A percentile compares a stretch with the other conserved stretches of the same genome.
phyloP scores from a whole-genome alignment of 2,797 vertebrate species.

The Jordanella pulchra region DNA sequence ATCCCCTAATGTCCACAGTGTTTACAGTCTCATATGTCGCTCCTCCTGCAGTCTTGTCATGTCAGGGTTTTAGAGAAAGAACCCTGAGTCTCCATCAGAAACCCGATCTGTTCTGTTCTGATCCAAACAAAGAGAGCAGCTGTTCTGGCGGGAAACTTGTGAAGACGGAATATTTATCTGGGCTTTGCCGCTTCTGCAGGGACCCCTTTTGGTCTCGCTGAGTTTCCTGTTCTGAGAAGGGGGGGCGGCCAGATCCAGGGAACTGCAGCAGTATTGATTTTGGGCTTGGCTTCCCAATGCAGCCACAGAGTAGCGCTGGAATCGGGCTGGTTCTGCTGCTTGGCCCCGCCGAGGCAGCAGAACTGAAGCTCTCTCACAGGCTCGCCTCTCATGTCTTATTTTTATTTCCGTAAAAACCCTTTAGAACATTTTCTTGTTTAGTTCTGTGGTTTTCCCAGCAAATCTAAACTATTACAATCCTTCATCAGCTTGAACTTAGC shows the following conservation, averaged over 20 bases:
- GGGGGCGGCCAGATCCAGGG: conserved; percentile 30
- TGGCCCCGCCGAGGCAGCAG: conserved; percentile 26
- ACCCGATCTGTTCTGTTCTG: background rate
- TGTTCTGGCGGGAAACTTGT: conserved; percentile 33
- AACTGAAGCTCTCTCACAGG: conserved; percentile 43
- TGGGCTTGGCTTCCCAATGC: conserved; percentile 63
- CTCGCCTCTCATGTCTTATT: conserved; percentile 18
- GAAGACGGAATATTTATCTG: conserved; percentile 51
- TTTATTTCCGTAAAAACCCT: background rate
- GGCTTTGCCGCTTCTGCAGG: conserved; percentile 12
- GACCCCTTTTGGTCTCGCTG: conserved; percentile 17
- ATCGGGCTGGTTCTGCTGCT: conserved; percentile 45
- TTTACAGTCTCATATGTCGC: conserved; percentile 49
- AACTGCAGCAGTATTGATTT: conserved; percentile 74
- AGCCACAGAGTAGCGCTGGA: conserved; percentile 39
- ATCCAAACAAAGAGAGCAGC: conserved; percentile 14
- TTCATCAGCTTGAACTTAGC: background rate
- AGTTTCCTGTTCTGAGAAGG: conserved; percentile 30
- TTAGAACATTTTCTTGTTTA: background rate
- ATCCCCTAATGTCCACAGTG: conserved; percentile 13
- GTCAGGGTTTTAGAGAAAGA: conserved; percentile 18
- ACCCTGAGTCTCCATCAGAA: conserved; percentile 17
- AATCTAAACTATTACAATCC: background rate
- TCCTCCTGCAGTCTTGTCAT: conserved; percentile 25
- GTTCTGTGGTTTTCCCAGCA: background rate